Base-by-base conservation (phyloP, 2,888 invertebrate genomes). In the Operophtera brumata region DNA sequence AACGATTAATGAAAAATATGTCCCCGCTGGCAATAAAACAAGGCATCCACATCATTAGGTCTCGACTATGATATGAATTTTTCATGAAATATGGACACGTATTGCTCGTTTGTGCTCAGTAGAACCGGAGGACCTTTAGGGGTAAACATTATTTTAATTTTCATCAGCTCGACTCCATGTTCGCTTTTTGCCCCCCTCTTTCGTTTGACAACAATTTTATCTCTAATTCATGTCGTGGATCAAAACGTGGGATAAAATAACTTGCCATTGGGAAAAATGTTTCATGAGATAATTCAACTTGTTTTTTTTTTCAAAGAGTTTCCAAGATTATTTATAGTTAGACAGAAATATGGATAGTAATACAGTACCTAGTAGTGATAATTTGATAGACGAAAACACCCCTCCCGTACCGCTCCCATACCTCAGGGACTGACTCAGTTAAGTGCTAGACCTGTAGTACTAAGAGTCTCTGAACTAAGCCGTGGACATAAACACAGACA, bases 61-160 rank as follows among this genome's bases (percentile, higher is more conserved):
- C 70, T 70, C 75, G 67, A 72, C 75, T 75, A 75, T 73, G 78
- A 74, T 84, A 88, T 88, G 88, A 88, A 88, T 89, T 86, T 89
- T 89, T 89, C 88, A 88, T 89, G 86, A 86, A 83, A 86, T 86
- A 86, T 86, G 77, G 73, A 72, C 78, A 75, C 74, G 74, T 77
- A 78, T 70, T 68, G 70, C 71, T 73, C 73, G 74, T 77, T 80
- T 77, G 79, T 73, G 73, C 72, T 58, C 70, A 71, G 73, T 75
- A 74, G 69, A 73, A 73, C 64, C 69, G 62, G 67, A 67, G 65
- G 61, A 54, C 57, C 60, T 58, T 50, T 58, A 70, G 70, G 70
- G 73, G 77, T 75, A 70, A 73, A 71, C 73, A 67, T 73, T 77
- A 83, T 81, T 82, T 57, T 57, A 57, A 80, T 80, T 80, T 76